Percentiles rank a stretch among this genome's conserved stretches.
Evolutionary conservation across 2,113 vertebrate genomes (phyloP).

Genomic region (Delphinus delphis): DNA sequence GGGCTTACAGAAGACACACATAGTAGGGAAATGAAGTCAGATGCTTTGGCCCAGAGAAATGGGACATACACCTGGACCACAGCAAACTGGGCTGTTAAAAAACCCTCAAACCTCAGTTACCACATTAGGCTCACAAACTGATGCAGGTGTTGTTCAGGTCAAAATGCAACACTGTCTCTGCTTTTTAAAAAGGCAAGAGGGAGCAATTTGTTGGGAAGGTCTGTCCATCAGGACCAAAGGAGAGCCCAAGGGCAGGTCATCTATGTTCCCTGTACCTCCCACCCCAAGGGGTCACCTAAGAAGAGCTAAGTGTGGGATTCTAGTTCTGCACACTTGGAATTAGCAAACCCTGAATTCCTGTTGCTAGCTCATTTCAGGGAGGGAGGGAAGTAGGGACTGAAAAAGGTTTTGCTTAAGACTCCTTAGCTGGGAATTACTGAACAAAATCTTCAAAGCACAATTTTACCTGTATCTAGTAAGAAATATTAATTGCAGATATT

Average conservation of each 20-base stretch:
- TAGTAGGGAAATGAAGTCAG: not conserved
- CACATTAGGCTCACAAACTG: not conserved
- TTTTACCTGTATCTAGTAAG: not conserved
- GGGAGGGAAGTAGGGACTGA: no score
- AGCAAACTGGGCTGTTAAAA: not conserved
- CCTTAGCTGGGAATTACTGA: not conserved
- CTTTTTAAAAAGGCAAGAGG: not conserved
- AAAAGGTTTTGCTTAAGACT: not conserved
- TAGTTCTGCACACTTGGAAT: not conserved
- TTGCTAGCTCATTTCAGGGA: not conserved
- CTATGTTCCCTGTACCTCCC: not conserved
- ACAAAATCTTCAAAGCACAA: slow-evolving; percentile 26
- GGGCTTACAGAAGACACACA: not conserved
- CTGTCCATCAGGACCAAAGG: not conserved
- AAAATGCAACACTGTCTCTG: not conserved
- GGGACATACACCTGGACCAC: not conserved
- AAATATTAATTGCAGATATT: slow-evolving; percentile 22
- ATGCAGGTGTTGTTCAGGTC: not conserved
- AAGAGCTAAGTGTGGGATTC: not conserved
- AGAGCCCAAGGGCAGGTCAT: not conserved
- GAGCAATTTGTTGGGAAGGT: not conserved
- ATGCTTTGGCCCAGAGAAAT: not conserved
- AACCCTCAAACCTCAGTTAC: not conserved
- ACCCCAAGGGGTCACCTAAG: no score
- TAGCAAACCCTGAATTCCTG: not conserved